Percentiles rank a stretch among this genome's conserved stretches.
phyloP scores from a whole-genome alignment of 2,888 invertebrate genomes.

The Quadriops clusia region DNA sequence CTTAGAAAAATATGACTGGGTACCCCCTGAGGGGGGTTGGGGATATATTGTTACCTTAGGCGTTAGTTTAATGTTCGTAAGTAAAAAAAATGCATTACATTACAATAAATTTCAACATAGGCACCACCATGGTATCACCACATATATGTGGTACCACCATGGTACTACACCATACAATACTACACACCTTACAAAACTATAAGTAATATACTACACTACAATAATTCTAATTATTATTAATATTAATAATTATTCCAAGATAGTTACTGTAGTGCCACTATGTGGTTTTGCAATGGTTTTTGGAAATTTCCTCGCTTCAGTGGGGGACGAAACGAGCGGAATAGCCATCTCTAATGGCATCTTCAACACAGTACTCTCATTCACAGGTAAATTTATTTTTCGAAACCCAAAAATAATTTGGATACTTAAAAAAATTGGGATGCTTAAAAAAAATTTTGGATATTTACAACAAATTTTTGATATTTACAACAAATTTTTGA shows the following conservation, averaged over 20 bases:
- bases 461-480: too few relatives aligned
- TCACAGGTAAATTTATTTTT: slow-evolving; percentile 48
- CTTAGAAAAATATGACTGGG: slow-evolving; percentile 16
- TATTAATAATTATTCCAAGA: slow-evolving; percentile 39
- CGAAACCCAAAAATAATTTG: slow-evolving; percentile 1
- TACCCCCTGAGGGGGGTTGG: slow-evolving; percentile 52
- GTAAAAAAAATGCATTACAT: slow-evolving; percentile 4
- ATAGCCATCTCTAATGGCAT: slow-evolving; percentile 58
- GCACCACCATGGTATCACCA: background rate
- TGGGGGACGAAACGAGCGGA: slow-evolving; percentile 57
- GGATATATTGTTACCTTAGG: slow-evolving; percentile 64
- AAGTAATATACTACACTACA: slow-evolving; percentile 2
- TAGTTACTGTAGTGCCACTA: slow-evolving; percentile 53
- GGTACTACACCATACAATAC: too few relatives aligned
- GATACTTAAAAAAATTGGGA: too few relatives aligned
- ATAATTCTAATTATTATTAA: background rate
- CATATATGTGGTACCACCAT: background rate
- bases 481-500: too few relatives aligned
- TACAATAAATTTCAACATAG: slow-evolving; percentile 2
- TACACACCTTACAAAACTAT: too few relatives aligned
- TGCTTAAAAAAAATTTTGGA: too few relatives aligned
- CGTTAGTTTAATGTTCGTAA: slow-evolving; percentile 61
- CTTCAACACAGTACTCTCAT: slow-evolving; percentile 51
- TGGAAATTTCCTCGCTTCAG: slow-evolving; percentile 52
- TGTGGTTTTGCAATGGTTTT: slow-evolving; percentile 61